These are phyloP conservation scores for Crotalus viridis DNA, from an alignment of 2,113 vertebrate genomes.

Conservation along the genomic window DNA sequence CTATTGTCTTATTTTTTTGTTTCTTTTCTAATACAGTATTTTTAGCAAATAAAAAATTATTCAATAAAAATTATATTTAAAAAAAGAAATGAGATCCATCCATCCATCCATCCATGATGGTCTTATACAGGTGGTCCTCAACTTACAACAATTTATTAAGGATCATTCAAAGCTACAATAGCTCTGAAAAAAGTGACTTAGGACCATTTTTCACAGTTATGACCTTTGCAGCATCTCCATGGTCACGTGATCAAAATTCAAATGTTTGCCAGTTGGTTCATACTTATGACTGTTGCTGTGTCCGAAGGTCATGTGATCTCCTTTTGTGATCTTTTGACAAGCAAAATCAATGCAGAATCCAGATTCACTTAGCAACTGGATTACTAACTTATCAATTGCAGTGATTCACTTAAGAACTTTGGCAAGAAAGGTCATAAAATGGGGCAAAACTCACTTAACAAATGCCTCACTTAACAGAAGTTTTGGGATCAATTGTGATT, in stretches of 20 bases:
- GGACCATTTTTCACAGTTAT: neutral
- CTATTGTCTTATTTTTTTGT: too few relatives aligned
- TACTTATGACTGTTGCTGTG: neutral
- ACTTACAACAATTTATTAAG: too few relatives aligned
- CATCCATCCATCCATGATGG: too few relatives aligned
- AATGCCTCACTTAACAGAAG: neutral
- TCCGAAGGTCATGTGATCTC: neutral
- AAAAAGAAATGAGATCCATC: too few relatives aligned
- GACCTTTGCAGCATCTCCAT: neutral
- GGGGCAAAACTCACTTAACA: neutral
- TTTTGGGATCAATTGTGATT: neutral
- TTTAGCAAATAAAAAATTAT: too few relatives aligned
- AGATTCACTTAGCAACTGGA: neutral
- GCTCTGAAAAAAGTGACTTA: too few relatives aligned
- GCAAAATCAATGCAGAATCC: neutral
- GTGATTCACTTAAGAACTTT: neutral
- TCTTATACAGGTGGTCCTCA: too few relatives aligned
- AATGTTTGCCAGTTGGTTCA: neutral
- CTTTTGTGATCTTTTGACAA: neutral
- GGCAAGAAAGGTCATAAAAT: neutral
- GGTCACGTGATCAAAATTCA: neutral
- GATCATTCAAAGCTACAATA: too few relatives aligned
- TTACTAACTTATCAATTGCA: too few relatives aligned
- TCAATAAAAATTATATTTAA: too few relatives aligned
- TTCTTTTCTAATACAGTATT: too few relatives aligned